Conservation (phyloP, 2,888 invertebrate species). For the Synanthedon formicaeformis region DNA sequence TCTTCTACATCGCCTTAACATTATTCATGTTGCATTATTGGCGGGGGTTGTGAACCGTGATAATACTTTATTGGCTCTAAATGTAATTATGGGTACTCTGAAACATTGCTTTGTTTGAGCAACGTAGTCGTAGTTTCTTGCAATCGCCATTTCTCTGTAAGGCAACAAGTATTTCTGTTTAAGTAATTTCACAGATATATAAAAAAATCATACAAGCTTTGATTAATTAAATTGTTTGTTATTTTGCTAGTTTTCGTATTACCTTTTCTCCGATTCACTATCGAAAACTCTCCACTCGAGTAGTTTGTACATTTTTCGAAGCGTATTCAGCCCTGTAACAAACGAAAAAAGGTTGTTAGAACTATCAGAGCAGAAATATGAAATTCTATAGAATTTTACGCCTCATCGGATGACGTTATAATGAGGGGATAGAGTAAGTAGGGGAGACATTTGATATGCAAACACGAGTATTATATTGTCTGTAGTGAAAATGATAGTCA, state of each 20-base stretch:
- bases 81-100: constrained; percentile 17
- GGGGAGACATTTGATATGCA: no score
- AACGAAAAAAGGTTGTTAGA: constrained; percentile 17
- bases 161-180: constrained; percentile 14
- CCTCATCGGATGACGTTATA: no score
- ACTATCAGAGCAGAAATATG: background rate
- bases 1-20: constrained; percentile 25
- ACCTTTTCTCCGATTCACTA: constrained; percentile 9
- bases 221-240: no score
- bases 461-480: no score
- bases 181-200: background rate
- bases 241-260: no score
- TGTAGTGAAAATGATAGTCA: no score
- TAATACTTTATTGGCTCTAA: constrained; percentile 17
- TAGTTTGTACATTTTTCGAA: constrained; percentile 42
- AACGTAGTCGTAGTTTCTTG: constrained; percentile 21
- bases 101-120: constrained; percentile 25
- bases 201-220: constrained; percentile 10
- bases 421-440: no score
- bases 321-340: constrained; percentile 44
- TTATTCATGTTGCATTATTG: constrained; percentile 35
- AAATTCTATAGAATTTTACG: no score
- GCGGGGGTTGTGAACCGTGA: constrained; percentile 15
- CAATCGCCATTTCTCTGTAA: constrained; percentile 45
- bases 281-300: constrained; percentile 39